phyloP scores from a whole-genome alignment of 2,888 invertebrate species.

The Tridacna crocea region DNA sequence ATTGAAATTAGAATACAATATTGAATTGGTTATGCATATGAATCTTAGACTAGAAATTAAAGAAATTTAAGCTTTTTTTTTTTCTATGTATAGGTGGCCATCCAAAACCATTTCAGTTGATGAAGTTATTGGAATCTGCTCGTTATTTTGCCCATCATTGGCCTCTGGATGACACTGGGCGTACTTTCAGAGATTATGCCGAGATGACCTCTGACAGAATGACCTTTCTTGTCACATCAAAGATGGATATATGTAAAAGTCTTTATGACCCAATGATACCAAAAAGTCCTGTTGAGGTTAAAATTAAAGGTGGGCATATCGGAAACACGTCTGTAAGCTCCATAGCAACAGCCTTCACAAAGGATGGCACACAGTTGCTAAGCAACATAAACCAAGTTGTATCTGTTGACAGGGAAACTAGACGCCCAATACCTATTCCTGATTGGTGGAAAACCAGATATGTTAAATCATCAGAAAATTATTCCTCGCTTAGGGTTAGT shows the following conservation, averaged over 20 bases:
- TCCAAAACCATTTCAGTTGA: constrained; percentile 67
- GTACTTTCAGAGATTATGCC: constrained; percentile 68
- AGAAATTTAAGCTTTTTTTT: no score
- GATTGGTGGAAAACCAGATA: constrained; percentile 80
- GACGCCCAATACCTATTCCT: constrained; percentile 74
- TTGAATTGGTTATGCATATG: no score
- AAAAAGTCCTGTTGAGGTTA: constrained; percentile 64
- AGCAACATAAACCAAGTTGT: constrained; percentile 75
- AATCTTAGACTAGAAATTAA: no score
- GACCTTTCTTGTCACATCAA: constrained; percentile 66
- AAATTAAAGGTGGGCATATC: constrained; percentile 66
- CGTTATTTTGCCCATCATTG: constrained; percentile 64
- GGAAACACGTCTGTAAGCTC: constrained; percentile 69
- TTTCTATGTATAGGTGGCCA: constrained; percentile 36
- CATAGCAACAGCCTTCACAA: constrained; percentile 52
- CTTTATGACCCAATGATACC: constrained; percentile 60
- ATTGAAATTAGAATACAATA: no score
- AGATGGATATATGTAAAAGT: constrained; percentile 52
- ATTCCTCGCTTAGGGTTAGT: constrained; percentile 64
- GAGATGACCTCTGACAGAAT: constrained; percentile 63
- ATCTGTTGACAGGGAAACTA: constrained; percentile 70
- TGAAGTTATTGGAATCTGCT: constrained; percentile 63
- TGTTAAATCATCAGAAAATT: constrained; percentile 49
- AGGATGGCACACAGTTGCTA: constrained; percentile 53
- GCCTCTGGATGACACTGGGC: constrained; percentile 61